A percentile compares a stretch with the other conserved stretches of the same genome.
phyloP scores from a whole-genome alignment of 1,140 invertebrate genomes.

The Panulirus ornatus region DNA sequence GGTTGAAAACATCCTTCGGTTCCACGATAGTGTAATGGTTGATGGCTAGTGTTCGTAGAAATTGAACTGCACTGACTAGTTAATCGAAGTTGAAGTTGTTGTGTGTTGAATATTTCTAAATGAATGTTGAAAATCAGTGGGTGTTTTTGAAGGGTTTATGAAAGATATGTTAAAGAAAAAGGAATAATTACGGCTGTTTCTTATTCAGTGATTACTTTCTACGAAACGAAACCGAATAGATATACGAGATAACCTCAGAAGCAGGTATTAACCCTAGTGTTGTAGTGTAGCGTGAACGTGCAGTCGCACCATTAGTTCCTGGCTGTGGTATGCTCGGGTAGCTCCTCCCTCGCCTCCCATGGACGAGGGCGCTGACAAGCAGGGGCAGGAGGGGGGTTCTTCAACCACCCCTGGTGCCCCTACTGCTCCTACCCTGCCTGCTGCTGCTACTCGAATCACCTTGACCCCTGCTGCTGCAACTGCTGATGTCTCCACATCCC shows the following conservation, averaged over 20 bases:
- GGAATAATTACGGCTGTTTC: too few relatives aligned
- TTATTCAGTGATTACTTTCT: not conserved
- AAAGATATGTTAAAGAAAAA: too few relatives aligned
- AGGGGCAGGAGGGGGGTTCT: slow-evolving; percentile 31
- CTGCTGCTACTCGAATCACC: not conserved
- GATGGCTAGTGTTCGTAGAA: too few relatives aligned
- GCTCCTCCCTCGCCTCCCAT: not conserved
- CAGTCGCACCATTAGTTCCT: not conserved
- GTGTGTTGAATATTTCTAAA: too few relatives aligned
- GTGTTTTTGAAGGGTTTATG: too few relatives aligned
- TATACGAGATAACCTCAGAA: not conserved
- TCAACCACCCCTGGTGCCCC: not conserved
- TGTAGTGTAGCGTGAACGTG: too few relatives aligned
- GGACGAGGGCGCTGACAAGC: slow-evolving; percentile 42
- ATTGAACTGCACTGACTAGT: too few relatives aligned
- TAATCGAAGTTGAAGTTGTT: too few relatives aligned
- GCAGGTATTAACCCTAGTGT: too few relatives aligned
- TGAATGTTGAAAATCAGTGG: too few relatives aligned
- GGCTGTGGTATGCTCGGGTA: slow-evolving; percentile 38
- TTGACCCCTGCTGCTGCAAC: not conserved
- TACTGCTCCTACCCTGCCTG: slow-evolving; percentile 7
- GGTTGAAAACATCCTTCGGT: too few relatives aligned
- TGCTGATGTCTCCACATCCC: not conserved
- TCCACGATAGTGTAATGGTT: too few relatives aligned
- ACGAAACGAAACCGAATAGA: not conserved